Evolutionary conservation across 2,888 invertebrate species (phyloP).

Genomic region (Sesamia inferens): DNA sequence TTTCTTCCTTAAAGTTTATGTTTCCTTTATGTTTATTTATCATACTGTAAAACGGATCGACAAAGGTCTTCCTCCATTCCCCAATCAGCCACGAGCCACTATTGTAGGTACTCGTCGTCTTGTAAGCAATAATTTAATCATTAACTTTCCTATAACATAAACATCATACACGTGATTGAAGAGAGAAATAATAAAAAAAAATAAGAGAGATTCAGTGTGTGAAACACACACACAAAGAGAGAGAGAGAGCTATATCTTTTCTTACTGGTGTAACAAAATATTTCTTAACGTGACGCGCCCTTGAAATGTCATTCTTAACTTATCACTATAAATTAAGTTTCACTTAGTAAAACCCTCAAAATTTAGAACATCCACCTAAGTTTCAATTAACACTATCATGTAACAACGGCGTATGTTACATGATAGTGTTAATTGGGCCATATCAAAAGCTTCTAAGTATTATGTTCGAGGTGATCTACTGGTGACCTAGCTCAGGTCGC

Average conservation of each 20-base stretch:
- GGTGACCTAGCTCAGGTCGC: constrained; percentile 72
- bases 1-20: too few relatives aligned
- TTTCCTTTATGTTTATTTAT: background rate
- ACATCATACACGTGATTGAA: background rate
- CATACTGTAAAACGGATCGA: too few relatives aligned
- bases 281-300: background rate
- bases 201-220: background rate
- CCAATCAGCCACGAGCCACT: background rate
- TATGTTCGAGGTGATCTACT: constrained; percentile 76
- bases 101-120: too few relatives aligned
- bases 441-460: constrained; percentile 70
- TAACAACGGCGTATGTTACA: constrained; percentile 54
- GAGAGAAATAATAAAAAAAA: background rate
- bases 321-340: background rate
- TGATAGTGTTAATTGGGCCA: constrained; percentile 74
- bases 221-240: background rate
- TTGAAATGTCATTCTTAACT: background rate
- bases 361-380: background rate
- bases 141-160: too few relatives aligned
- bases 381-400: too few relatives aligned
- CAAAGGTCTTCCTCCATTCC: background rate
- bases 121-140: background rate
- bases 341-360: background rate
- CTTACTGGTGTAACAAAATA: background rate
- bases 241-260: background rate